These are phyloP conservation scores for Prionchulus punctatus DNA, from an alignment of 2,888 invertebrate genomes.

Conservation along the genomic window DNA sequence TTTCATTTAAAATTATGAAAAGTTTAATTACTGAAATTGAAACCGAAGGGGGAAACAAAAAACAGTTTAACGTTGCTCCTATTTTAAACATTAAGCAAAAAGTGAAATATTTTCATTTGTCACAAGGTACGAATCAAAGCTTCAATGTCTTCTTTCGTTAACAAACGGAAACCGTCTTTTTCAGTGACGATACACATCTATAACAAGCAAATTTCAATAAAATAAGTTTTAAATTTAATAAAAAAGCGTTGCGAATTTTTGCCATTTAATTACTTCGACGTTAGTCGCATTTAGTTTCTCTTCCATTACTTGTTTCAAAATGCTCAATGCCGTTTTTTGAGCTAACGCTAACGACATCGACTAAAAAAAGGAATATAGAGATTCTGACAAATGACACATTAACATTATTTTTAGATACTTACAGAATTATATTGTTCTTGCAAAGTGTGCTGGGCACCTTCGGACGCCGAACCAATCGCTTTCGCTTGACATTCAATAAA, in stretches of 20 bases:
- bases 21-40: no score
- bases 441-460: constrained; percentile 90
- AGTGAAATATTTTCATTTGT: no score
- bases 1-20: not conserved
- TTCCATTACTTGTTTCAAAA: constrained; percentile 98
- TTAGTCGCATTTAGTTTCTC: constrained; percentile 91
- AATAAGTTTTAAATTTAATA: no score
- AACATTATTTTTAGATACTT: constrained; percentile 4
- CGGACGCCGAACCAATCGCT: constrained; percentile 96
- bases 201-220: no score
- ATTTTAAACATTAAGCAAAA: not conserved
- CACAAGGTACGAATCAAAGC: not conserved
- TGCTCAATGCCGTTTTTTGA: constrained; percentile 69
- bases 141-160: constrained; percentile 3
- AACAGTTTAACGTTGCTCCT: not conserved
- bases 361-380: constrained; percentile 35
- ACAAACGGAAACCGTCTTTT: not conserved
- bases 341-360: constrained; percentile 87
- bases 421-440: constrained; percentile 51
- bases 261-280: constrained; percentile 52
- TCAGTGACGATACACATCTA: not conserved
- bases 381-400: constrained; percentile 1
- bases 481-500: constrained; percentile 96
- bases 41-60: not conserved
- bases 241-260: not conserved